phyloP scores from a whole-genome alignment of 2,888 invertebrate genomes.

The Leptopilina drosophilae region DNA sequence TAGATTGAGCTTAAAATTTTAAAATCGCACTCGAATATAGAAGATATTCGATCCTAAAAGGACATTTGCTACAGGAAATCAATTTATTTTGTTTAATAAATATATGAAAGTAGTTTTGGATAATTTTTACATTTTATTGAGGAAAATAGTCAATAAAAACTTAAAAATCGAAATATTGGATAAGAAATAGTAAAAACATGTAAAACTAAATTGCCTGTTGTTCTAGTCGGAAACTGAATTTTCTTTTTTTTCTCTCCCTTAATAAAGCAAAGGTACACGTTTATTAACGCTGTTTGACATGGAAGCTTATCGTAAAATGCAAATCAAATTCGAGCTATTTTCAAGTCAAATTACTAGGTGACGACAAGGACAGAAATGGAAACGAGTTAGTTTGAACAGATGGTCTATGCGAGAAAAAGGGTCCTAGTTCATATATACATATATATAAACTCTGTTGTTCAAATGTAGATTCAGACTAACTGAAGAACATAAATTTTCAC shows the following conservation, averaged over 20 bases:
- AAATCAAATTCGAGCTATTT: constrained; percentile 59
- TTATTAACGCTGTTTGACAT: constrained; percentile 43
- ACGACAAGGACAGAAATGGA: constrained; percentile 48
- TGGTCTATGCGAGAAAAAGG: constrained; percentile 49
- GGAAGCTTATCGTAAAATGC: constrained; percentile 59
- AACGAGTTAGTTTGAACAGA: constrained; percentile 53
- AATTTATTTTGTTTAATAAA: too few species aligned
- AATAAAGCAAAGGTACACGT: constrained; percentile 14
- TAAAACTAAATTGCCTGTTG: too few species aligned
- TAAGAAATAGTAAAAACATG: neutral
- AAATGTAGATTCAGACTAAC: constrained; percentile 20
- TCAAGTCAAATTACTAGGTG: constrained; percentile 64
- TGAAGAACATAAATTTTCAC: constrained; percentile 31
- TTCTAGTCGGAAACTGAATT: neutral
- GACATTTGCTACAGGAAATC: too few species aligned
- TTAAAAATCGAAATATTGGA: too few species aligned
- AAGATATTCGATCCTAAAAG: too few species aligned
- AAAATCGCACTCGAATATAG: too few species aligned
- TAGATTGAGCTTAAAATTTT: too few species aligned
- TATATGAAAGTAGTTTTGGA: too few species aligned
- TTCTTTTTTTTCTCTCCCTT: constrained; percentile 3
- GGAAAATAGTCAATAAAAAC: too few species aligned
- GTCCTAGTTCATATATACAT: constrained; percentile 6
- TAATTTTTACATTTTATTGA: too few species aligned
- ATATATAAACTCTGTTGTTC: constrained; percentile 18